Conservation (phyloP, 2,797 vertebrate genomes). For the Hyperoplus immaculatus region DNA sequence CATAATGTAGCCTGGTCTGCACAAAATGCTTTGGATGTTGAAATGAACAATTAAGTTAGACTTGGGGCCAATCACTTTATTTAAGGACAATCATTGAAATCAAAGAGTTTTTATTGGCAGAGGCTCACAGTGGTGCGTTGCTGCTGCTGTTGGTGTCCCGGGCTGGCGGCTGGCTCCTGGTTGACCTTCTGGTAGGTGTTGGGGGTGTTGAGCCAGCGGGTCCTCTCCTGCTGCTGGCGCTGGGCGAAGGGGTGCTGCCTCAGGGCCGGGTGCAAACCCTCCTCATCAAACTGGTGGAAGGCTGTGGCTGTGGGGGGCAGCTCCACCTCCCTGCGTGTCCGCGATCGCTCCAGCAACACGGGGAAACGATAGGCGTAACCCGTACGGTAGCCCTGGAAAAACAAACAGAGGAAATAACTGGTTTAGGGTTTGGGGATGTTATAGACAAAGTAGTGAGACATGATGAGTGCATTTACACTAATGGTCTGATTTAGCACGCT, state of each 20-base stretch:
- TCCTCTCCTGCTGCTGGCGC: slow-evolving; percentile 97
- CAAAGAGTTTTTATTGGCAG: not conserved
- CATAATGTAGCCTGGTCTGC: not conserved
- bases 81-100: not conserved
- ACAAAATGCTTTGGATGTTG: not conserved
- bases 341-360: slow-evolving; percentile 92
- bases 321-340: slow-evolving; percentile 94
- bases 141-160: slow-evolving; percentile 76
- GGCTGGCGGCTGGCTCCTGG: slow-evolving; percentile 88
- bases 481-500: not conserved
- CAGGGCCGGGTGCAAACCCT: slow-evolving; percentile 79
- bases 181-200: slow-evolving; percentile 95
- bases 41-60: not conserved
- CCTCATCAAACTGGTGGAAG: slow-evolving; percentile 93
- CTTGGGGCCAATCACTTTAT: no score
- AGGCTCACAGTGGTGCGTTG: slow-evolving; percentile 89
- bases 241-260: slow-evolving; percentile 89
- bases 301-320: slow-evolving; percentile 93
- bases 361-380: slow-evolving; percentile 97
- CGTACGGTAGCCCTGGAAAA: slow-evolving; percentile 86
- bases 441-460: no score
- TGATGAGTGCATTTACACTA: no score
- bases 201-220: slow-evolving; percentile 97
- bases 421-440: not conserved
- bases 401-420: not conserved